phyloP scores from a whole-genome alignment of 1,140 invertebrate genomes.

The Drosophila baimaii region DNA sequence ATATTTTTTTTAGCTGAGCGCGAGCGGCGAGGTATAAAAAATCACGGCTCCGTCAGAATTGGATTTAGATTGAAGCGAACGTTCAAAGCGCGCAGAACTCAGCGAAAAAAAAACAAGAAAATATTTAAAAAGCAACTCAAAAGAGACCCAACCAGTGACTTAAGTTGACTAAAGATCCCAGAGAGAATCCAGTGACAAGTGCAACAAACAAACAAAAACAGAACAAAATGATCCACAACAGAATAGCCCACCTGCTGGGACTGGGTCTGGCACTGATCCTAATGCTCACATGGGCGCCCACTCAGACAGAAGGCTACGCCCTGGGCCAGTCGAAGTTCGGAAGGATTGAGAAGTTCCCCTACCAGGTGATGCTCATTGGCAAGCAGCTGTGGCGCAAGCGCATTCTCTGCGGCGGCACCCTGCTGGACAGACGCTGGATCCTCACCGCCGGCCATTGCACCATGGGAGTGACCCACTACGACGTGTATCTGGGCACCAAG shows the following conservation, averaged over 20 bases:
- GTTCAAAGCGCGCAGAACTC: slow-evolving; percentile 72
- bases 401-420: slow-evolving; percentile 89
- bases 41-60: slow-evolving; percentile 79
- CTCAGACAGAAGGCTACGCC: slow-evolving; percentile 52
- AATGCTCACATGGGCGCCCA: slow-evolving; percentile 38
- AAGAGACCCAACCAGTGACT: slow-evolving; percentile 17
- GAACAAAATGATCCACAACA: slow-evolving; percentile 46
- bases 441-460: slow-evolving; percentile 92
- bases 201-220: slow-evolving; percentile 18
- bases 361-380: slow-evolving; percentile 83
- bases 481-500: slow-evolving; percentile 77
- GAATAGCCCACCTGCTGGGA: slow-evolving; percentile 34
- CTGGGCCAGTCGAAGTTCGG: slow-evolving; percentile 79
- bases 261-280: slow-evolving; percentile 31
- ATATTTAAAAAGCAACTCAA: slow-evolving; percentile 7
- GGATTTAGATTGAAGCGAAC: slow-evolving; percentile 80
- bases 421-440: slow-evolving; percentile 89
- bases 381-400: slow-evolving; percentile 81
- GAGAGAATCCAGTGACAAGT: slow-evolving; percentile 51
- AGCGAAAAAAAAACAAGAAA: slow-evolving; percentile 26
- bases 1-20: slow-evolving; percentile 43
- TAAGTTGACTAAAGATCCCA: slow-evolving; percentile 9
- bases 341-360: slow-evolving; percentile 80
- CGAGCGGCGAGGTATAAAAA: slow-evolving; percentile 74
- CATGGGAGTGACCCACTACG: slow-evolving; percentile 85